Evolutionary conservation across 2,888 invertebrate species (phyloP), one percentile per base, ranked within the genome.

Genomic region (Penaeus monodon): DNA sequence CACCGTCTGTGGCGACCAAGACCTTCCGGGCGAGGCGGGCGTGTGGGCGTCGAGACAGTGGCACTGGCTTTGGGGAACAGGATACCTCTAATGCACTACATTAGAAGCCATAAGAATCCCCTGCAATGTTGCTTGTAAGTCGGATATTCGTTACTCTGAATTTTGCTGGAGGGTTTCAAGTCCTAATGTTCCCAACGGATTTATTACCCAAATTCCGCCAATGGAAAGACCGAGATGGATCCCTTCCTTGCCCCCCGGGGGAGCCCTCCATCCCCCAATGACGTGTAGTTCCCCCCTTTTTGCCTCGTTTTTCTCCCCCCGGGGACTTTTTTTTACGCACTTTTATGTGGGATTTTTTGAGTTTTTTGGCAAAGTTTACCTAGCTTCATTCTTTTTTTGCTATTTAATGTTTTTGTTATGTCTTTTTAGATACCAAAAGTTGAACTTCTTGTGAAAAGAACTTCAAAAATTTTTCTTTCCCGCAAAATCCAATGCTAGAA

Each of bases 141-240:
- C 84, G 78, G 78, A 68, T 84, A 74, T 80, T 85, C 81, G 76
- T 65, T 65, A 10, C 65, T 63, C 14, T 80, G 81, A 85, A n/a
- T 85, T 85, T 81, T 80, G 85, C 57, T 49, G 65, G 44, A 57
- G 66, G 44, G 68, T 24, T 74, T 57, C 44, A 57, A 33, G 76
- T 33, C 85, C 73, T 38, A 76, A 85, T 76, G 85, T 49, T 44
- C 85, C 81, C 81, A 85, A 85, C 85, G 85, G 85, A 85, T 85
- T 85, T 85, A 85, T 85, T 70, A 77, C 76, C 38, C 73, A 44
- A 66, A 81, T 78, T 78, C 78, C 78, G 57, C 27, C 84, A 76
- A 76, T 63, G 81, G n/a, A n/a, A 78, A 66, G 85, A 85, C 85
- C 80, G 79, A 70, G 85, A 85, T 76, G 80, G 79, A 85, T 85